Conservation (phyloP, 2,113 vertebrate genomes). For the Catharus fuscescens region DNA sequence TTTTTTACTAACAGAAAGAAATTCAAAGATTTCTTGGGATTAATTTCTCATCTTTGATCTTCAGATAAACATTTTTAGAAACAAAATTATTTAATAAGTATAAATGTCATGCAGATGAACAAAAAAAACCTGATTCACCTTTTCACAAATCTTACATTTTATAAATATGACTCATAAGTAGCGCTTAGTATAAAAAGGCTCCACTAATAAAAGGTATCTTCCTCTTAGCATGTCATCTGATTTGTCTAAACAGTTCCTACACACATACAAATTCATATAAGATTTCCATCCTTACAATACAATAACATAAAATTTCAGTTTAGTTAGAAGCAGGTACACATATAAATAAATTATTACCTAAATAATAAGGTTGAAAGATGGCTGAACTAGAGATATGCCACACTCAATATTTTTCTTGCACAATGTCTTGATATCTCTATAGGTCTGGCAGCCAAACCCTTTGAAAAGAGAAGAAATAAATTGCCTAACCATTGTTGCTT, state of each 20-base stretch:
- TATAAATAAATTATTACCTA: neutral
- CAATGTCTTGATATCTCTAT: neutral
- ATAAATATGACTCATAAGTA: neutral
- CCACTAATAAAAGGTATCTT: neutral
- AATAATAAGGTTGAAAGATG: neutral
- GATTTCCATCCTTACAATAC: neutral
- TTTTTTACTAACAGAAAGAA: constrained; percentile 50
- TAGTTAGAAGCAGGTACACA: neutral
- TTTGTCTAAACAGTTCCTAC: neutral
- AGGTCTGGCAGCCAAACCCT: neutral
- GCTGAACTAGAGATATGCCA: neutral
- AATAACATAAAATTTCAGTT: neutral
- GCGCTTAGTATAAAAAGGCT: neutral
- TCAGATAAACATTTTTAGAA: neutral
- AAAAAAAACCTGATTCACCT: neutral
- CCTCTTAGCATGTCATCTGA: neutral
- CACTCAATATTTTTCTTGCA: neutral
- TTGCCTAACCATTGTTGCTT: neutral
- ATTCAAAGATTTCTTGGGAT: constrained; percentile 20
- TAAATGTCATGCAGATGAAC: neutral
- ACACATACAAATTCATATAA: neutral
- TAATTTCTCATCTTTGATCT: constrained; percentile 31
- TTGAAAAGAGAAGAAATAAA: neutral
- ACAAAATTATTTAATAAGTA: neutral
- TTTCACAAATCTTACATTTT: neutral